Base-by-base conservation (phyloP, 2,888 invertebrate species). In the Leptinotarsa rubiginosa region DNA sequence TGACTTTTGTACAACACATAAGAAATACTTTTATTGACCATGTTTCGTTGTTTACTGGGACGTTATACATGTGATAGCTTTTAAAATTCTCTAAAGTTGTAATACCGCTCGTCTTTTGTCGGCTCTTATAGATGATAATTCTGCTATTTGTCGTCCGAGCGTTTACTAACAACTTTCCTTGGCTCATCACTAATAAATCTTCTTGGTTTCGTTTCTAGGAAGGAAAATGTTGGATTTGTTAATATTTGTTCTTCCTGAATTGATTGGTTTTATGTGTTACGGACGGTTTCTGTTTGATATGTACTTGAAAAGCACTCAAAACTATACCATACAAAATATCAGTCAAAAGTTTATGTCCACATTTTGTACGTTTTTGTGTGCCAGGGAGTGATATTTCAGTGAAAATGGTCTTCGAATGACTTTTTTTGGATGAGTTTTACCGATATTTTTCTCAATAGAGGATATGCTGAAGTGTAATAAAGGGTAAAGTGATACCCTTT, bases 81-180 rank as follows among this genome's bases (percentile, higher is more conserved):
- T 79, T 76, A 76, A 79, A 72, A 75, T 78, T 77, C 77, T 76
- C 74, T 74, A 66, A 54, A 76, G 73, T 78, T 76, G 77, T 73
- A 77, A 74, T 81, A 79, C 80, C 80, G 81, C 78, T 79, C 72
- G 72, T 75, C 83, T 79, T 83, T 83, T 83, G 83, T 83, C 83
- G 83, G 83, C 81, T 77, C 73, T 75, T 77, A 73, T 72, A 75
- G 74, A 79, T 75, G 81, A 83, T 83, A 83, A 83, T 83, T 83
- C 80, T 77, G 77, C 83, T 78, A 83, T 83, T 83, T 83, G 83
- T 81, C 81, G 80, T 79, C 82, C 70, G 76, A 76, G 80, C 81
- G 80, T 78, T 79, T 75, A 75, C 80, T 78, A 75, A 81, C 81
- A 81, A 81, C 78, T 80, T 82, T 80, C 78, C 75, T 72, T 74